Evolutionary conservation across 1,140 invertebrate genomes (phyloP).

Genomic region (Berghia stephanieae): DNA sequence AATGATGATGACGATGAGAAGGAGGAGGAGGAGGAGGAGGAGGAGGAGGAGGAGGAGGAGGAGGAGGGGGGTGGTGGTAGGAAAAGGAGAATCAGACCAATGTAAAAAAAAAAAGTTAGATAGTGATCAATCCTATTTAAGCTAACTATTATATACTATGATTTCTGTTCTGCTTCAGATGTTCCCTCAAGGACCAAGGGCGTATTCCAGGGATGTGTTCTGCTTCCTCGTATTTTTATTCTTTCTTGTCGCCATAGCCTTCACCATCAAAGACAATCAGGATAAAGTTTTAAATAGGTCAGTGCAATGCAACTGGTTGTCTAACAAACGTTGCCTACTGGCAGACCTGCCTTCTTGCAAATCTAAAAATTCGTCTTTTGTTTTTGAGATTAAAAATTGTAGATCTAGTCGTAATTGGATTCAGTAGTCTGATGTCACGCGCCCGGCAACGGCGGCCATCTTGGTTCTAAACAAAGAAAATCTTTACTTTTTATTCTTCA

Average conservation of each 20-base stretch:
- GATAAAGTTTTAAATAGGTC: slow-evolving; percentile 59
- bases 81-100: neutral
- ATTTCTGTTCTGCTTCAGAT: slow-evolving; percentile 38
- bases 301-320: neutral
- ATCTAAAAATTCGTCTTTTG: neutral
- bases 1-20: too few species aligned
- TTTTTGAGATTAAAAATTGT: neutral
- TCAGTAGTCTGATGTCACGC: too few species aligned
- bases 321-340: neutral
- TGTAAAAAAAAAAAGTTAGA: neutral
- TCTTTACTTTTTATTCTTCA: too few species aligned
- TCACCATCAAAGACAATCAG: slow-evolving; percentile 40
- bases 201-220: slow-evolving; percentile 47
- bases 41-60: too few species aligned
- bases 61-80: neutral
- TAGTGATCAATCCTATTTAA: too few species aligned
- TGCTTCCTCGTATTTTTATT: slow-evolving; percentile 51
- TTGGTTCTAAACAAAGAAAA: too few species aligned
- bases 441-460: too few species aligned
- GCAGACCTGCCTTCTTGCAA: neutral
- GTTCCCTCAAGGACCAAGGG: slow-evolving; percentile 40
- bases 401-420: neutral
- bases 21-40: too few species aligned
- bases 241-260: slow-evolving; percentile 44
- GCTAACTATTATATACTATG: neutral